Evolutionary conservation across 2,113 vertebrate species (phyloP), one percentile per base, ranked within the genome.

Genomic region (Pelobates fuscus): DNA sequence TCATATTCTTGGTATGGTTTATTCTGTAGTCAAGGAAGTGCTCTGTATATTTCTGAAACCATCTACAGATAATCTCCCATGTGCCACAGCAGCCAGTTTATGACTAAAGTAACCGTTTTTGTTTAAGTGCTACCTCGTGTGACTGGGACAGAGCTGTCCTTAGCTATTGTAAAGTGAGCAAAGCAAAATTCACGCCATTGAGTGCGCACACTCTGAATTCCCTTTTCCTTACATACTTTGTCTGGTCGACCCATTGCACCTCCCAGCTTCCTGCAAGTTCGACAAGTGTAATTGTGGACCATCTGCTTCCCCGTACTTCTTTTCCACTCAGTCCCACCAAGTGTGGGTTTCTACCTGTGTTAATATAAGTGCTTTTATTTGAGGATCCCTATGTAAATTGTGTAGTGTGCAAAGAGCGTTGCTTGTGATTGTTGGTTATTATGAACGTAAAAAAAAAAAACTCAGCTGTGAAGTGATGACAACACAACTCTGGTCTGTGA

Each of bases 41-140:
- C 44, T 27, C 63, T 32, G 54, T 23, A 58, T 71, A 24, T 26
- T 37, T 54, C 29, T 29, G 18, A 67, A 44, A 29, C 54, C 63
- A 37, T 8, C 6, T 1, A 17, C 52, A 63, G 44, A 24, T 32
- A 2, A 18, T 70, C 49, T 30, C 37, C 18, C 26, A 60, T 18
- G 17, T 58, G 26, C 37, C 55, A 30, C 60, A 54, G 29, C 8
- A 72, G 41, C 60, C 58, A 52, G 21, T 59, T 37, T 43, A 57
- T 59, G 72, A 60, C 24, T 59, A 52, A 30, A 46, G 32, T 59
- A 29, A 11, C 37, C 14, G 3, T 76, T 67, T 18, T n/a, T 32
- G 20, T 49, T 58, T n/a, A 59, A 30, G 64, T 76, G 72, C 72
- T 67, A 76, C 63, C 72, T 76, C 72, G 63, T 76, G 72, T 67